These are phyloP conservation scores for Acrobasis consociella DNA, from an alignment of 2,888 invertebrate species.

Conservation along the genomic window DNA sequence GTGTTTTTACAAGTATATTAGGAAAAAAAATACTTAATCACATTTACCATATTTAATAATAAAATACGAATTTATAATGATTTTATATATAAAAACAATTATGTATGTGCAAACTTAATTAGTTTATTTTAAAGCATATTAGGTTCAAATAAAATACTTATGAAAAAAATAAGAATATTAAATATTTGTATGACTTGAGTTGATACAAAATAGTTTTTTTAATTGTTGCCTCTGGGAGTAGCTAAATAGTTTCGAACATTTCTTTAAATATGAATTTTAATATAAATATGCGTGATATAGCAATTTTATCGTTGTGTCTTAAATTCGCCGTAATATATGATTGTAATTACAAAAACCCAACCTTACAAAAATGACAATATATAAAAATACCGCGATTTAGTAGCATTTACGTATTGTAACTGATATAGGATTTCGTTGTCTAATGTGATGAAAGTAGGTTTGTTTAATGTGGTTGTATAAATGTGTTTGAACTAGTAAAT, in stretches of 20 bases:
- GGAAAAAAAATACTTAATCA: no score
- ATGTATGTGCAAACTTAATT: no score
- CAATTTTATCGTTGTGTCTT: constrained; percentile 40
- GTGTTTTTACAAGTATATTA: no score
- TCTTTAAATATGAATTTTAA: constrained; percentile 1
- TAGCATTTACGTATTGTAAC: constrained; percentile 3
- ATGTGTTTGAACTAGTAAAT: not conserved
- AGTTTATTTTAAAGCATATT: no score
- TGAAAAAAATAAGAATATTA: no score
- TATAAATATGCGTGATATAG: constrained; percentile 11
- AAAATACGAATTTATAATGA: no score
- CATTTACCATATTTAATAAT: no score
- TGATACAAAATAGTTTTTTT: not conserved
- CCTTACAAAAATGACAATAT: constrained; percentile 6
- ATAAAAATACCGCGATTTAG: constrained; percentile 22
- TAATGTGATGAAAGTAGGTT: not conserved
- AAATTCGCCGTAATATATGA: constrained; percentile 40
- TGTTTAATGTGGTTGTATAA: not conserved
- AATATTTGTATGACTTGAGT: no score
- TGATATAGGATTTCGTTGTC: constrained; percentile 18
- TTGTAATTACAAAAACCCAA: constrained; percentile 27
- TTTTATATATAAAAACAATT: no score
- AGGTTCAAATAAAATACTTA: no score
- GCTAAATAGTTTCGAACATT: not conserved
- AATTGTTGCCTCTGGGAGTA: not conserved